phyloP scores from a whole-genome alignment of 2,888 invertebrate species.

The Pollenia labialis region DNA sequence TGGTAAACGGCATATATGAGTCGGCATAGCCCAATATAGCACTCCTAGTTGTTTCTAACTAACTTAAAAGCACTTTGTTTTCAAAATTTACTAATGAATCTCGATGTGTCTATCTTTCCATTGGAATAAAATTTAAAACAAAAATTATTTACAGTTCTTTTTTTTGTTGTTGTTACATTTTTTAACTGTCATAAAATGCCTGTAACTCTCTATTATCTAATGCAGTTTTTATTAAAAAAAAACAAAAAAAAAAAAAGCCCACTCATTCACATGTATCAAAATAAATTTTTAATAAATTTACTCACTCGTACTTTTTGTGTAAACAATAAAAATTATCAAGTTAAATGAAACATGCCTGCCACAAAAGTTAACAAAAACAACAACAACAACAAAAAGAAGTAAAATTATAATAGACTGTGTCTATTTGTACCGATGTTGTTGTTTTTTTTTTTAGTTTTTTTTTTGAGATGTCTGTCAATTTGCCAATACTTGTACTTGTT shows the following conservation, averaged over 20 bases:
- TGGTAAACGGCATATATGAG: no score
- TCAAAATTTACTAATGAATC: no score
- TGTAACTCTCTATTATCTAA: constrained; percentile 27
- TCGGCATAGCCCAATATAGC: no score
- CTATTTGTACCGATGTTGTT: constrained; percentile 10
- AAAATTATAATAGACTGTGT: constrained; percentile 60
- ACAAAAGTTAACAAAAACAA: constrained; percentile 42
- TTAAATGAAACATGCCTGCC: constrained; percentile 64
- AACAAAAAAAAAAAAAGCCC: background rate
- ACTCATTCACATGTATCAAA: constrained; percentile 33
- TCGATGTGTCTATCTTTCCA: no score
- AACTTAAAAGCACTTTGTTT: no score
- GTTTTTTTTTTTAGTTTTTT: constrained; percentile 23
- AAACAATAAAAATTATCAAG: constrained; percentile 59
- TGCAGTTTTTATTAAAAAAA: constrained; percentile 26
- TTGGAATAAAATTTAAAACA: background rate
- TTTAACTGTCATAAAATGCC: constrained; percentile 45
- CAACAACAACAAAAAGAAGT: background rate
- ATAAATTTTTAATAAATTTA: constrained; percentile 60
- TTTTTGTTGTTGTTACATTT: constrained; percentile 14
- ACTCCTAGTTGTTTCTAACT: no score
- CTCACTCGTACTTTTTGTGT: constrained; percentile 34
- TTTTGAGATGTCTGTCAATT: constrained; percentile 64
- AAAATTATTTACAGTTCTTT: constrained; percentile 6
- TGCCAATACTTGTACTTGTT: constrained; percentile 62